Evolutionary conservation across 2,113 vertebrate genomes (phyloP), one percentile per base, ranked within the genome.

Genomic region (Podarcis muralis): DNA sequence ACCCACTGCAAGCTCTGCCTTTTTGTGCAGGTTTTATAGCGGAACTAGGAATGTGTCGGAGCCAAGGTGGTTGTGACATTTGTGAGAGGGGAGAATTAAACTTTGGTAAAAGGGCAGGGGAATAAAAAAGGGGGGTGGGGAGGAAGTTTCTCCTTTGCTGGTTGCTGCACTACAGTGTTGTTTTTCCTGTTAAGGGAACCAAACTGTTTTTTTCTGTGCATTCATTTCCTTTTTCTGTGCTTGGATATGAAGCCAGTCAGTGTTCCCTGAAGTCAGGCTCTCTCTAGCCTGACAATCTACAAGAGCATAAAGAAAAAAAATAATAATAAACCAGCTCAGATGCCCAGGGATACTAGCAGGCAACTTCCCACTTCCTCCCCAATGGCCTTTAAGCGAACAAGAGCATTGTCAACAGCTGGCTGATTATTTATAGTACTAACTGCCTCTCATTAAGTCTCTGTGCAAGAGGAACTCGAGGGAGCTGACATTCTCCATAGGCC

Each of bases 381-480:
- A 77, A 57, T 83, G 81, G 81, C 87, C 72, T 88, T 57, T 83
- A 48, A 83, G 62, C 25, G 43, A 88, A 77, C 65, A 84, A 88
- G 43, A 88, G 62, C 87, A 84, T 88, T 88, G 81, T 88, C 81
- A 88, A 88, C 81, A 84, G 81, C 81, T 88, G 74, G 72, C 81
- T 83, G 81, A 84, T 88, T 88, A 88, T 88, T 88, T 83, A 78
- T 88, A 88, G 62, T 69, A 77, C 72, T 83, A 75, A 83, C 80
- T 83, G 81, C 81, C 59, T 83, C 59, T 83, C 81, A 68, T 83
- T 88, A 83, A 88, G 72, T 77, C 37, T 53, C 81, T 68, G n/a
- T 57, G 65, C 72, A 30, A 77, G 80, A 76, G 23, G 40, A 88
- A 30, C 81, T 77, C 23, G 20, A 77, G 59, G 59, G 59, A 83